Conservation (phyloP, 2,113 vertebrate species). For the Pteronura brasiliensis region DNA sequence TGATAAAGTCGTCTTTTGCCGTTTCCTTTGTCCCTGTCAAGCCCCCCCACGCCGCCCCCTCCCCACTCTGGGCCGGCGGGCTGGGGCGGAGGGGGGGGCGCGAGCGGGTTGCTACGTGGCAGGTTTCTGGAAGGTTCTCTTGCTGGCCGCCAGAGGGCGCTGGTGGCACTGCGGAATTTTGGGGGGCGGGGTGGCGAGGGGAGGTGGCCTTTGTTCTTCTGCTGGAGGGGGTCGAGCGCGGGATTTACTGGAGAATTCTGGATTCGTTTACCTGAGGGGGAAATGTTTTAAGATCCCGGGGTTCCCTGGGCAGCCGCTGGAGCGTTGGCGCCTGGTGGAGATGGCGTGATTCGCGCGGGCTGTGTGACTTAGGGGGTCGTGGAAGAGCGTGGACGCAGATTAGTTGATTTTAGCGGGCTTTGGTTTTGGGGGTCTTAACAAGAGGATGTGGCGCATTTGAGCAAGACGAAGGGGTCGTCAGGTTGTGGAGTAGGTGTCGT, state of each 20-base stretch:
- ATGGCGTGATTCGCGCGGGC: not conserved
- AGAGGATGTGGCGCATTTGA: not conserved
- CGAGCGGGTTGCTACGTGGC: constrained; percentile 71
- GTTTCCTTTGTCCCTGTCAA: constrained; percentile 69
- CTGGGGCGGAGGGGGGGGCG: not conserved
- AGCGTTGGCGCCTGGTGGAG: not conserved
- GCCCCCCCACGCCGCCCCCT: constrained; percentile 62
- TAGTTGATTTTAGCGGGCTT: constrained; percentile 8
- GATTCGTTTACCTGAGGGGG: not conserved
- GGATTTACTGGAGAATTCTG: not conserved
- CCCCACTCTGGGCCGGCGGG: constrained; percentile 39
- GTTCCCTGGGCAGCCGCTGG: not conserved
- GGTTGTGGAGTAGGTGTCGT: not conserved
- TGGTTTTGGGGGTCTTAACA: not conserved
- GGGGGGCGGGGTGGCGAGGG: constrained; percentile 75
- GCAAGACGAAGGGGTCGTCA: not conserved
- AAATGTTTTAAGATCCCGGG: not conserved
- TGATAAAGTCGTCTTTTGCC: constrained; percentile 23
- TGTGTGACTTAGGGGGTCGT: not conserved
- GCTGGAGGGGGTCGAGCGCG: constrained; percentile 63
- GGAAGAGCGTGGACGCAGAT: not conserved
- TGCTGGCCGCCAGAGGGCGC: constrained; percentile 71
- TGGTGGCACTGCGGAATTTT: constrained; percentile 74
- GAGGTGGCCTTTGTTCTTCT: constrained; percentile 78
- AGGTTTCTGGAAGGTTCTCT: constrained; percentile 71